Evolutionary conservation across 2,797 vertebrate species (phyloP).

Genomic region (Echiichthys vipera): DNA sequence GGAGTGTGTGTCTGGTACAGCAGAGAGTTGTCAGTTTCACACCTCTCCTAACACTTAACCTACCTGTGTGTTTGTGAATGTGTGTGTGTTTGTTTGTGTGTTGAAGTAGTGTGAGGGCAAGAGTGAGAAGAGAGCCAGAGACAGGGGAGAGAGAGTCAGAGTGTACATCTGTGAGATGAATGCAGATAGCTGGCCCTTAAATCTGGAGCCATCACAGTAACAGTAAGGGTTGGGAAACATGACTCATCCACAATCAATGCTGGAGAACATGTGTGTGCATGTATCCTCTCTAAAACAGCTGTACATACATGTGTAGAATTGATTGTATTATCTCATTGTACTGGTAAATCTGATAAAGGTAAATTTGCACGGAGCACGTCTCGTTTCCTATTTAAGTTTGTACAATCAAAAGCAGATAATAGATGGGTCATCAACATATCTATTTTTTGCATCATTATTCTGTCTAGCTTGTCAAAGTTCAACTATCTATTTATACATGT

Average conservation of each 20-base stretch:
- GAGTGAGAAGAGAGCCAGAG: constrained; percentile 41
- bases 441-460: constrained; percentile 36
- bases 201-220: constrained; percentile 77
- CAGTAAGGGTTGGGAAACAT: constrained; percentile 76
- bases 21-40: constrained; percentile 87
- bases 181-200: constrained; percentile 70
- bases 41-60: constrained; percentile 72
- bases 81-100: constrained; percentile 26
- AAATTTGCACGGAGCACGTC: constrained; percentile 13
- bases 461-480: constrained; percentile 25
- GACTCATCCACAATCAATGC: constrained; percentile 74
- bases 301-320: constrained; percentile 17
- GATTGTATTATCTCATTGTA: constrained; percentile 31
- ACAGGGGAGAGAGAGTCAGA: constrained; percentile 20
- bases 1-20: constrained; percentile 86
- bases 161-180: constrained; percentile 65
- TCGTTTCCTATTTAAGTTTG: neutral
- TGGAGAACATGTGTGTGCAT: constrained; percentile 27
- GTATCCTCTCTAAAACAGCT: constrained; percentile 23
- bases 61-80: constrained; percentile 45
- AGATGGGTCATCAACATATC: constrained; percentile 3
- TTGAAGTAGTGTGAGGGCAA: constrained; percentile 29
- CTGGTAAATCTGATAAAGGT: constrained; percentile 19
- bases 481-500: constrained; percentile 36
- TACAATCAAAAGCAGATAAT: constrained; percentile 17